phyloP scores from a whole-genome alignment of 2,113 vertebrate genomes.

The Isichthys henryi region DNA sequence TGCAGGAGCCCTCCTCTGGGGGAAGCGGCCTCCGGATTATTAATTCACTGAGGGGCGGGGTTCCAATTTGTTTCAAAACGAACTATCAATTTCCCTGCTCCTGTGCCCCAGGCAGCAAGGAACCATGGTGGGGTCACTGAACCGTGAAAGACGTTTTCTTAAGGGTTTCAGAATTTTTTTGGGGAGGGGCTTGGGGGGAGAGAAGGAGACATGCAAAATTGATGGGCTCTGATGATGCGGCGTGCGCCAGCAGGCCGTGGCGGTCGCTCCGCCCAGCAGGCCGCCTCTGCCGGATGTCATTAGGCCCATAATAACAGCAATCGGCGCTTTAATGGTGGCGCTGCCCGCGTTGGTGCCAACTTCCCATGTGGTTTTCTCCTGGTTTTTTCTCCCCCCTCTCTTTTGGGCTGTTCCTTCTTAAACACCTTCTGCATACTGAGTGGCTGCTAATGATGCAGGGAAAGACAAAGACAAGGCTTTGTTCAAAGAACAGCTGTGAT shows the following conservation, averaged over 20 bases:
- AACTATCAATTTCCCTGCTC: slow-evolving; percentile 89
- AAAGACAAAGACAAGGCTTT: slow-evolving; percentile 17
- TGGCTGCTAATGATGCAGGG: slow-evolving; percentile 45
- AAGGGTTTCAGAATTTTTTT: slow-evolving; percentile 70
- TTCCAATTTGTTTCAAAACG: slow-evolving; percentile 82
- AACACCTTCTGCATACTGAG: slow-evolving; percentile 70
- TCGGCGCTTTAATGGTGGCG: slow-evolving; percentile 68
- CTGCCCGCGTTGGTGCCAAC: slow-evolving; percentile 62
- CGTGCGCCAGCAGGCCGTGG: slow-evolving; percentile 72
- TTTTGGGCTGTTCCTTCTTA: slow-evolving; percentile 49
- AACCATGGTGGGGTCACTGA: slow-evolving; percentile 76
- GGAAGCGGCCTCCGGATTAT: slow-evolving; percentile 52
- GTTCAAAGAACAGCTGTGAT: slow-evolving; percentile 34
- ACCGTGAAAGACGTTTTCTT: slow-evolving; percentile 86
- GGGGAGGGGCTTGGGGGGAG: slow-evolving; percentile 25
- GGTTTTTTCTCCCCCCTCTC: slow-evolving; percentile 40
- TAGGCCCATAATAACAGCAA: slow-evolving; percentile 77
- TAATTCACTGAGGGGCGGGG: slow-evolving; percentile 65
- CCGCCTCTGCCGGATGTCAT: slow-evolving; percentile 73
- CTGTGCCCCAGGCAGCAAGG: slow-evolving; percentile 73
- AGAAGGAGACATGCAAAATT: slow-evolving; percentile 71
- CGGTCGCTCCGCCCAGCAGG: slow-evolving; percentile 81
- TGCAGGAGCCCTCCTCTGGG: slow-evolving; percentile 17
- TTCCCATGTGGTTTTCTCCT: slow-evolving; percentile 56
- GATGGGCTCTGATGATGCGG: slow-evolving; percentile 78